Conservation (phyloP, 2,797 vertebrate genomes). For the Tragelaphus eurycerus region DNA sequence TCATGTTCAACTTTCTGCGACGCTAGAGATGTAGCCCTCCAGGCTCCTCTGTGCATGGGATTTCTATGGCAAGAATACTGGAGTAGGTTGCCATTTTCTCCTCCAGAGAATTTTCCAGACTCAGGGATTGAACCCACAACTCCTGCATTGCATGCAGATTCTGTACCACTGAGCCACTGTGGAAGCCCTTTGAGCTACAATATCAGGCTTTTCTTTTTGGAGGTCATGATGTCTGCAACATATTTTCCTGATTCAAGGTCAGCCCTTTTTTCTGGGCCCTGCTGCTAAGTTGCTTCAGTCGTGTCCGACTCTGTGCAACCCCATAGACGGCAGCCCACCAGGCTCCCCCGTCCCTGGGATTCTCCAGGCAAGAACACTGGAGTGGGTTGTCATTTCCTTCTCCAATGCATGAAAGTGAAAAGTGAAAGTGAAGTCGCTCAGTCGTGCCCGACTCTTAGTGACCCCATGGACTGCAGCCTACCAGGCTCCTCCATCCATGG, state of each 20-base stretch:
- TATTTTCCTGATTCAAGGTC: not conserved
- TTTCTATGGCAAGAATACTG: not conserved
- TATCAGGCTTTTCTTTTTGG: not conserved
- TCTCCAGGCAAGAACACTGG: no score
- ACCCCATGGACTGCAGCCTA: no score
- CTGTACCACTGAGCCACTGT: not conserved
- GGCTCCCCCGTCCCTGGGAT: fast-evolving
- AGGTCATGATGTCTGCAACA: not conserved
- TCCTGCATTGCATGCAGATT: not conserved
- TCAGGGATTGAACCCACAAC: fast-evolving
- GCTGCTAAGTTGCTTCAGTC: not conserved
- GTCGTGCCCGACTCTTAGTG: fast-evolving
- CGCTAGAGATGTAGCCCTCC: not conserved
- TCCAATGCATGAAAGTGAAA: no score
- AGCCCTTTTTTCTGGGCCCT: not conserved
- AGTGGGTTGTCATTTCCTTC: no score
- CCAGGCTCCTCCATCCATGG: no score
- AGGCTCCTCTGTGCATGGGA: not conserved
- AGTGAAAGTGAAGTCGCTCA: no score
- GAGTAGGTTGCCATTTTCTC: not conserved
- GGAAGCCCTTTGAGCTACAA: not conserved
- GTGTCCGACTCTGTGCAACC: fast-evolving
- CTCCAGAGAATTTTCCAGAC: not conserved
- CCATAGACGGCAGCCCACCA: fast-evolving
- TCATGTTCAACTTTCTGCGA: not conserved